Base-by-base conservation (phyloP, 2,888 invertebrate genomes). In the Drosophila infuscata region DNA sequence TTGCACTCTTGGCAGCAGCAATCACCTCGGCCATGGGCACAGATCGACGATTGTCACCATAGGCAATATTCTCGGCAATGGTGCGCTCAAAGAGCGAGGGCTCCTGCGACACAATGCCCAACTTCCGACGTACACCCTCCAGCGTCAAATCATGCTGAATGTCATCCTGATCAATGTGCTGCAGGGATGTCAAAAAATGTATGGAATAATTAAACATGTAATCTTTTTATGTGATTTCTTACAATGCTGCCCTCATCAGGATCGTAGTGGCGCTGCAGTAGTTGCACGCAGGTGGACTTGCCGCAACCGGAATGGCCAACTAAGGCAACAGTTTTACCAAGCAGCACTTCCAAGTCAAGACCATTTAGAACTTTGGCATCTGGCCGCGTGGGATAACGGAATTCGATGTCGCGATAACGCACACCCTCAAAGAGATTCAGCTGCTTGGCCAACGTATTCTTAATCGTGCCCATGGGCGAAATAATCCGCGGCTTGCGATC, bases 101-200 rank as follows among this genome's bases (percentile, higher is more conserved):
- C 90, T 98, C 98, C 92, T 98, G 98, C 0, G 97, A 96, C 8
- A 98, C 96, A 51, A 98, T 95, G 57, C 97, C 97, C 63, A 98
- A 94, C 92, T 96, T 96, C 15, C 95, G 94, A 1, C 98, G 94
- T 3, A 97, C 93, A 65, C 95, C 95, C 0, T 94, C 90, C 17
- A 97, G 91, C 4, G 96, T 95, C 79, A 97, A 93, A 82, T 95
- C 94, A 1, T 91, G 88, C 3, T 92, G 93, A 52, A 96, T 95
- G 86, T 96, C 93, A 88, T 95, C 83, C 92, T 93, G 74, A 92
- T 94, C 82, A 95, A 95, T 91, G 76, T 91, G 89, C 93, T 93
- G 65, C 0, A 69, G 46, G 0, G 25, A 25, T 46, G 25, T 8
- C 4, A 46, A 15, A 25, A 5, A 5, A 8, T 2, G 15, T 46